Evolutionary conservation across 2,113 vertebrate species (phyloP).

Genomic region (Alouatta palliata): DNA sequence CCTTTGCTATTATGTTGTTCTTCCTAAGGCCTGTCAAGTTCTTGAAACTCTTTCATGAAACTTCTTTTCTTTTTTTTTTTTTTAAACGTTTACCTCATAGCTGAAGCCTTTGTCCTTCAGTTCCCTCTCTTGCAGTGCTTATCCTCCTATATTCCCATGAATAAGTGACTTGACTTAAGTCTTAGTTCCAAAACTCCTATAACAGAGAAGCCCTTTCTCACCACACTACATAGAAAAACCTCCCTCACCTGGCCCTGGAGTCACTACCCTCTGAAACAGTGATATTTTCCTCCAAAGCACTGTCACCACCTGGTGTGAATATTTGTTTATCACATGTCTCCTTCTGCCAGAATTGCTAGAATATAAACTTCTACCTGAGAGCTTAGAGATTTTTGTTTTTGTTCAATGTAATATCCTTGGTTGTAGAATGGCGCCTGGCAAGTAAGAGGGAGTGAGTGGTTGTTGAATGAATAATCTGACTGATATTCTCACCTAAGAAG

Average conservation of each 20-base stretch:
- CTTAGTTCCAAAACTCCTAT: background rate
- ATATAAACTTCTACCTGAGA: background rate
- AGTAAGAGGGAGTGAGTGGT: background rate
- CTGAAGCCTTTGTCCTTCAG: background rate
- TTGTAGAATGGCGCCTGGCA: background rate
- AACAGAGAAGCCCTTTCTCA: background rate
- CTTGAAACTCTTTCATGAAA: too few species aligned
- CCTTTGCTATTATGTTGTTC: background rate
- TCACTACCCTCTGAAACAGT: background rate
- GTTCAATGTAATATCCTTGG: background rate
- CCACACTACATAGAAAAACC: too few species aligned
- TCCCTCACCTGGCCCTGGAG: background rate
- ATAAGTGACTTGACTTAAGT: background rate
- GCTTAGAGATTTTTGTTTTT: background rate
- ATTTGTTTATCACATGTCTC: background rate
- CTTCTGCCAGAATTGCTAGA: background rate
- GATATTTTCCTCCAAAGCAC: background rate
- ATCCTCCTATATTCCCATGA: background rate
- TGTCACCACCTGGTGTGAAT: fast-evolving
- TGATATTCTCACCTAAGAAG: background rate
- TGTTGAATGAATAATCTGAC: background rate
- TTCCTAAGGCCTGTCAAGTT: background rate
- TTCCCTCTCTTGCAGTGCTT: background rate
- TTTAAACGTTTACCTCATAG: background rate
- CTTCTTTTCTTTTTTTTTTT: background rate